Conservation (phyloP, 1,140 invertebrate genomes). For the Popillia japonica region DNA sequence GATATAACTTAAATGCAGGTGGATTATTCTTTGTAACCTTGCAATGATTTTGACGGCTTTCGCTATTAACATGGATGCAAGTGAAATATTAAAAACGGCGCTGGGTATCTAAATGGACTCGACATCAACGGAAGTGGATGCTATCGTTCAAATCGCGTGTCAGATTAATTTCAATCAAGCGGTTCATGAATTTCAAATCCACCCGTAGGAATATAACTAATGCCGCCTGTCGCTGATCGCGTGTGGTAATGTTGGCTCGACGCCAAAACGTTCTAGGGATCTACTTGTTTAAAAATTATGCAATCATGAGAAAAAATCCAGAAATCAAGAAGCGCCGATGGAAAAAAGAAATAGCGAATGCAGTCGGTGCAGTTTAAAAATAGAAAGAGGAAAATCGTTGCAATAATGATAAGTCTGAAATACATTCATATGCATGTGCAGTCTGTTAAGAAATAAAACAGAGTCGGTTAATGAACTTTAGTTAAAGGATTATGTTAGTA, state of each 20-base stretch:
- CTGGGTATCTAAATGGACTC: not conserved
- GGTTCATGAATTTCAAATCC: constrained; percentile 5
- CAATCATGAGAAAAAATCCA: not conserved
- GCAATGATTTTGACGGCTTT: too few species aligned
- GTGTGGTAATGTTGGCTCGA: not conserved
- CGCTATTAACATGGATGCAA: not conserved
- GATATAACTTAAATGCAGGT: too few species aligned
- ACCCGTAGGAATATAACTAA: not conserved
- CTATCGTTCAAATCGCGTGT: constrained; percentile 14
- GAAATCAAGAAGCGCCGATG: not conserved
- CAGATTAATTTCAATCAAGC: constrained; percentile 10
- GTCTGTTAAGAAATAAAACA: too few species aligned
- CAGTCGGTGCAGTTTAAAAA: constrained; percentile 6
- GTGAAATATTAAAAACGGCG: not conserved
- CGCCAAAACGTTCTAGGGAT: not conserved
- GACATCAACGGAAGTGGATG: not conserved
- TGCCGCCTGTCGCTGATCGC: not conserved
- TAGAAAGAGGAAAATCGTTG: not conserved
- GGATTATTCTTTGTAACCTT: too few species aligned
- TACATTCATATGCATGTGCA: not conserved
- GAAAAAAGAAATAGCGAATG: not conserved
- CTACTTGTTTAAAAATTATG: not conserved
- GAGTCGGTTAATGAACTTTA: too few species aligned
- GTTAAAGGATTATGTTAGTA: too few species aligned
- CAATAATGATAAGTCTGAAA: not conserved